phyloP scores from a whole-genome alignment of 2,797 vertebrate genomes.

The Catostomus latipinnis region DNA sequence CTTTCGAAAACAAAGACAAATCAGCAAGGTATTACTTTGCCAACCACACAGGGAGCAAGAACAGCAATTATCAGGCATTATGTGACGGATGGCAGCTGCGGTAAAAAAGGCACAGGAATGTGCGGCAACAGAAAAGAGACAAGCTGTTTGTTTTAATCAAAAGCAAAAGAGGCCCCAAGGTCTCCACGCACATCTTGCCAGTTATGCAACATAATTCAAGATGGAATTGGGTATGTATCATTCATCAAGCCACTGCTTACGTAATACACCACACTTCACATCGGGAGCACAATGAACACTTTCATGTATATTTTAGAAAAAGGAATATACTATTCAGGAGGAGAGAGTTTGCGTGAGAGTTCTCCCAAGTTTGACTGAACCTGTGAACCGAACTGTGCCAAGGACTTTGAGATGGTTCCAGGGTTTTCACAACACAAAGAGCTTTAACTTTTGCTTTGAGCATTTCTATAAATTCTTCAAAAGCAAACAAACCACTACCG shows the following conservation, averaged over 20 bases:
- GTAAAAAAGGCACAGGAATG: conserved; percentile 4
- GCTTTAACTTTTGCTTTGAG: conserved; percentile 35
- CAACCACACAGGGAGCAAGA: conserved; percentile 40
- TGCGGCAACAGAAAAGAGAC: not conserved
- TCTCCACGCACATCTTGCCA: conserved; percentile 52
- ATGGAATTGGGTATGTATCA: conserved; percentile 60
- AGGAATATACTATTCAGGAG: conserved; percentile 68
- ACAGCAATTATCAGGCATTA: conserved; percentile 56
- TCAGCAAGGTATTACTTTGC: conserved; percentile 28
- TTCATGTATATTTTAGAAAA: conserved; percentile 73
- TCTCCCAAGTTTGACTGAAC: conserved; percentile 25
- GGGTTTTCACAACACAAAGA: conserved; percentile 6
- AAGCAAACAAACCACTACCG: conserved; percentile 11
- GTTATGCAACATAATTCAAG: conserved; percentile 67
- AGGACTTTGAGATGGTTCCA: not conserved
- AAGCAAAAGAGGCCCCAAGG: conserved; percentile 50
- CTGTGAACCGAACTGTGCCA: conserved; percentile 2
- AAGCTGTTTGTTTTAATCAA: conserved; percentile 53
- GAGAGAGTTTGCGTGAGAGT: conserved; percentile 30
- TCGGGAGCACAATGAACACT: conserved; percentile 52
- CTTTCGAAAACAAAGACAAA: conserved; percentile 42
- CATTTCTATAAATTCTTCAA: conserved; percentile 24
- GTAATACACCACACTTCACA: conserved; percentile 61
- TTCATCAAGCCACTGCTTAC: conserved; percentile 63
- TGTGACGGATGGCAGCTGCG: conserved; percentile 52